Conservation (phyloP, 1,140 invertebrate genomes). For the Oscheius sp. region DNA sequence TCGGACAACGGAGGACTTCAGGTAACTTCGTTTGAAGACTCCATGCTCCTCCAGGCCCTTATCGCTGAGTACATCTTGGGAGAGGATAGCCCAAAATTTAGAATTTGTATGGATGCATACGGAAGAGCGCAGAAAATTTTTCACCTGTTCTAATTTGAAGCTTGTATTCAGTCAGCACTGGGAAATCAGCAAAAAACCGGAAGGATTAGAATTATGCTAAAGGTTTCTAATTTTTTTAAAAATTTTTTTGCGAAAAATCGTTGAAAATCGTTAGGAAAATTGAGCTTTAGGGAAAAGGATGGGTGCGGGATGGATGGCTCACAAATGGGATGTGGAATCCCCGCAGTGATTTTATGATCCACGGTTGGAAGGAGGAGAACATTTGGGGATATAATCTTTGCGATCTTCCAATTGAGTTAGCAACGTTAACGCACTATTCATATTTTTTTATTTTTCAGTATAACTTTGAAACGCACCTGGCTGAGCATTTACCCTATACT, state of each 20-base stretch:
- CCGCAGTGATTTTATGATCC: slow-evolving; percentile 34
- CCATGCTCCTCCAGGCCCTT: neutral
- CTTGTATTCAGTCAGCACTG: slow-evolving; percentile 27
- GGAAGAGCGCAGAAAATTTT: slow-evolving; percentile 3
- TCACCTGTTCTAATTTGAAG: slow-evolving; percentile 34
- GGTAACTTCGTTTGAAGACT: slow-evolving; percentile 2
- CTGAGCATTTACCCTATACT: neutral
- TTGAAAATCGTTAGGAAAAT: neutral
- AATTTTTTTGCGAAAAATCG: too few species aligned
- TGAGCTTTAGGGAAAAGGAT: slow-evolving; percentile 28
- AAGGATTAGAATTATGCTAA: slow-evolving; percentile 21
- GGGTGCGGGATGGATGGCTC: slow-evolving; percentile 34
- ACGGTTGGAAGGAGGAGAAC: slow-evolving; percentile 32
- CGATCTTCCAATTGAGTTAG: neutral
- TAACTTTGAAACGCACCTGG: neutral
- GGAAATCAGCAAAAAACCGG: slow-evolving; percentile 4
- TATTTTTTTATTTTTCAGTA: neutral
- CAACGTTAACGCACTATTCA: neutral
- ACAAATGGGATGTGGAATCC: slow-evolving; percentile 28
- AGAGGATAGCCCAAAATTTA: neutral
- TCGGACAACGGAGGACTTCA: slow-evolving; percentile 37
- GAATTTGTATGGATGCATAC: slow-evolving; percentile 20
- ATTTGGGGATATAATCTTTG: neutral
- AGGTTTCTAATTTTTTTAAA: slow-evolving; percentile 6
- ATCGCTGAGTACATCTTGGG: slow-evolving; percentile 17